Percentiles rank a stretch among this genome's conserved stretches.
These are phyloP conservation scores for Dolichopus griseipennis DNA, from an alignment of 2,888 invertebrate species.

Conservation along the genomic window DNA sequence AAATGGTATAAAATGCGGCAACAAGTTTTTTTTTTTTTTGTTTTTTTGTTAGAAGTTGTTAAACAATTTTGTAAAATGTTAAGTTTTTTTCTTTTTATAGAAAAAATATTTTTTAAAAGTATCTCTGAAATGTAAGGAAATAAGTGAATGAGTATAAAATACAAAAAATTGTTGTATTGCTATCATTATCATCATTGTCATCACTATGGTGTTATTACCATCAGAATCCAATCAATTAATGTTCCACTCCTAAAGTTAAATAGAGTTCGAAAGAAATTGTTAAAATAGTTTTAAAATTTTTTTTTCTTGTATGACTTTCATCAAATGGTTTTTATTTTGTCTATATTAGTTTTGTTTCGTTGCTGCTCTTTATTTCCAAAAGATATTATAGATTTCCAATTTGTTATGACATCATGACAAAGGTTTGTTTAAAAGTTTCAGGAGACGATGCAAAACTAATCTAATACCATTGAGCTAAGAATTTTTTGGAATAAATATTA, in stretches of 20 bases:
- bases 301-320: too few relatives aligned
- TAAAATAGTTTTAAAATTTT: neutral
- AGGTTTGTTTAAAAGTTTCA: too few relatives aligned
- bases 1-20: neutral
- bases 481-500: too few relatives aligned
- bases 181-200: neutral
- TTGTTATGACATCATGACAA: too few relatives aligned
- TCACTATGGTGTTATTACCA: neutral
- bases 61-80: neutral
- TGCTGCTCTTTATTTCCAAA: too few relatives aligned
- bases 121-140: neutral
- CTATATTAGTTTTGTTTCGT: too few relatives aligned
- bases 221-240: conserved; percentile 6
- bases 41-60: neutral
- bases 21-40: neutral
- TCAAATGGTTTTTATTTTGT: too few relatives aligned
- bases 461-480: too few relatives aligned
- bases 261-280: neutral
- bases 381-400: too few relatives aligned
- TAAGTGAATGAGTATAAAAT: too few relatives aligned
- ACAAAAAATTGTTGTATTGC: neutral
- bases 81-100: neutral
- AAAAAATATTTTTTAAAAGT: neutral
- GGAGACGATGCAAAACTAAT: too few relatives aligned
- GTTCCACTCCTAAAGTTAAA: conserved; percentile 6